Conservation (phyloP, 2,888 invertebrate genomes). For the Stenichneumon culpator region DNA sequence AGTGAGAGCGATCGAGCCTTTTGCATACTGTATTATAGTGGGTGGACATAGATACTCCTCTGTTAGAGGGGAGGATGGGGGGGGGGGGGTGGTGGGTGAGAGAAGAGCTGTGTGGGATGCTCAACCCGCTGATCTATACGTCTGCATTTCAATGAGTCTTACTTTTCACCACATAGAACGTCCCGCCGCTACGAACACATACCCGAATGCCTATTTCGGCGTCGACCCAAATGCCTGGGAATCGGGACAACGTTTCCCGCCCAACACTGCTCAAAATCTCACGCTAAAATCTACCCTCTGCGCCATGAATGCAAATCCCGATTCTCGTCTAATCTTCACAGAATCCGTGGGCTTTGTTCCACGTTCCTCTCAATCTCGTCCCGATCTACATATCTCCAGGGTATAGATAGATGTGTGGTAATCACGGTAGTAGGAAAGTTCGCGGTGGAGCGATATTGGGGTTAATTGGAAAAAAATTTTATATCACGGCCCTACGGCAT, state of each 20-base stretch:
- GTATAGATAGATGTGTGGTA: not conserved
- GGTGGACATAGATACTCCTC: slow-evolving; percentile 18
- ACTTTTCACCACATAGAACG: not conserved
- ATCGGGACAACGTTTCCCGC: slow-evolving; percentile 46
- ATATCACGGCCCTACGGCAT: not conserved
- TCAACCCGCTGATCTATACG: slow-evolving; percentile 72
- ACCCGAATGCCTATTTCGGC: slow-evolving; percentile 69
- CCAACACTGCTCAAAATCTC: slow-evolving; percentile 6
- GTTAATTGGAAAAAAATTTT: not conserved
- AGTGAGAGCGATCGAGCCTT: not conserved
- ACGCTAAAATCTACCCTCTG: slow-evolving; percentile 5
- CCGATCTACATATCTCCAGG: not conserved
- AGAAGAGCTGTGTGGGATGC: slow-evolving; percentile 51
- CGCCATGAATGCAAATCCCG: slow-evolving; percentile 22
- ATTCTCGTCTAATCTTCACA: slow-evolving; percentile 8
- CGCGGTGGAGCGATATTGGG: not conserved
- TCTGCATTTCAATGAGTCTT: slow-evolving; percentile 67
- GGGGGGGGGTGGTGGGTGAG: not conserved
- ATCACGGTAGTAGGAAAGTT: not conserved
- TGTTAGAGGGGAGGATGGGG: not conserved
- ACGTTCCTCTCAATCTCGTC: not conserved
- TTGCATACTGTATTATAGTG: not conserved
- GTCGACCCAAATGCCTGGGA: slow-evolving; percentile 62
- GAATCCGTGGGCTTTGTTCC: slow-evolving; percentile 21
- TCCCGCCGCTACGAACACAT: slow-evolving; percentile 50